Percentiles rank a stretch among this genome's conserved stretches.
phyloP scores from a whole-genome alignment of 2,888 invertebrate genomes.

The Drosophila paracracens region DNA sequence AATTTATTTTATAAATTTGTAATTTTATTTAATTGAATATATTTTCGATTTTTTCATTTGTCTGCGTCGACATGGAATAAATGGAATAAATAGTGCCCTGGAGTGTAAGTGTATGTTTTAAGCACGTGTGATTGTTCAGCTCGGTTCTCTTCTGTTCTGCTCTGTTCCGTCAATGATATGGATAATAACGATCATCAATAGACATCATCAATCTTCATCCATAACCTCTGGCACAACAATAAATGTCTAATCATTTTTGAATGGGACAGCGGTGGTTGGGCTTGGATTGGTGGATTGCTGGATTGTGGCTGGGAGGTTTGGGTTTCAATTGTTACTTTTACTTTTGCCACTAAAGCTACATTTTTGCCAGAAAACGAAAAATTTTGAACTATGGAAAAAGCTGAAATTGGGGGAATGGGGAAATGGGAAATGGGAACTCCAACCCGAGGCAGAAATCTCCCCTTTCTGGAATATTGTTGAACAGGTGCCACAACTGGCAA shows the following conservation, averaged over 20 bases:
- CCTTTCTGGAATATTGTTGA: background rate
- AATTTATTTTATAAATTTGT: too few relatives aligned
- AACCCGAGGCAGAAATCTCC: background rate
- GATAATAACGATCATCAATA: constrained; percentile 64
- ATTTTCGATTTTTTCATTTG: background rate
- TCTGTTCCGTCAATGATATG: constrained; percentile 27
- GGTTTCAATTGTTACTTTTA: background rate
- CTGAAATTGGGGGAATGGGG: background rate
- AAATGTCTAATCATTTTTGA: constrained; percentile 52
- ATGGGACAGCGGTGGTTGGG: constrained; percentile 19
- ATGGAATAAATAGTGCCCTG: background rate
- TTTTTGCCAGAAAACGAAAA: background rate
- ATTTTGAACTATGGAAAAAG: background rate
- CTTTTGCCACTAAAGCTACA: background rate
- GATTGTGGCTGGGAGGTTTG: background rate
- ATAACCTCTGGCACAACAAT: constrained; percentile 54
- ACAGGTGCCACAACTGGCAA: constrained; percentile 29
- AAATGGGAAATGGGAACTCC: background rate
- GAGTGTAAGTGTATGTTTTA: background rate
- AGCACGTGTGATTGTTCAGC: background rate
- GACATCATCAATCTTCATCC: constrained; percentile 74
- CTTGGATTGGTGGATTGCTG: background rate
- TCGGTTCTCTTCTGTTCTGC: background rate
- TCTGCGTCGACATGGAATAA: background rate
- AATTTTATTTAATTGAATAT: background rate